Conservation (phyloP, 2,888 invertebrate species). For the Drosophila niveifrons region DNA sequence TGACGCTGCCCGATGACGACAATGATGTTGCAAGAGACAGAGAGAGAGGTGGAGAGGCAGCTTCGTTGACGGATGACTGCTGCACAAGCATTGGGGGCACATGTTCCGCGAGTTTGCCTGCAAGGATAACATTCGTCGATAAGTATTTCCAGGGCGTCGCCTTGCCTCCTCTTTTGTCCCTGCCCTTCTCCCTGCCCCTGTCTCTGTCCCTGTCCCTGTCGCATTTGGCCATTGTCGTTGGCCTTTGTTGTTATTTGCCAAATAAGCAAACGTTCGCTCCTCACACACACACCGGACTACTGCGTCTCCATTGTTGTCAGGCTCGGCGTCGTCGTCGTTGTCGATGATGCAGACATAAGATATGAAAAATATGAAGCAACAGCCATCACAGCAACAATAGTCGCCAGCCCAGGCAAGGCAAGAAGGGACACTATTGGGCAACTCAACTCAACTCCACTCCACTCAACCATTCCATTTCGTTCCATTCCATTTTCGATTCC, state of each 20-base stretch:
- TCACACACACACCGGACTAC: constrained; percentile 7
- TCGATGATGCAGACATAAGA: constrained; percentile 79
- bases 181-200: not conserved
- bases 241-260: constrained; percentile 75
- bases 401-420: constrained; percentile 37
- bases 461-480: not conserved
- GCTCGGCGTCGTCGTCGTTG: constrained; percentile 47
- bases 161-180: not conserved
- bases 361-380: constrained; percentile 79
- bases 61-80: constrained; percentile 7
- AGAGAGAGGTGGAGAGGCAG: not conserved
- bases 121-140: constrained; percentile 60
- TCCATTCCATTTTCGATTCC: not conserved
- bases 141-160: constrained; percentile 33
- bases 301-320: constrained; percentile 67
- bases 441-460: not conserved
- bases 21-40: constrained; percentile 26
- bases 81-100: constrained; percentile 16
- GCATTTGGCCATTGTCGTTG: constrained; percentile 53
- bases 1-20: constrained; percentile 19
- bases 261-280: constrained; percentile 62
- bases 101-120: constrained; percentile 40
- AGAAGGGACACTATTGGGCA: constrained; percentile 55
- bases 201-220: not conserved
- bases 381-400: constrained; percentile 76